Base-by-base conservation (phyloP, 1,140 invertebrate genomes). In the Triops longicaudatus region DNA sequence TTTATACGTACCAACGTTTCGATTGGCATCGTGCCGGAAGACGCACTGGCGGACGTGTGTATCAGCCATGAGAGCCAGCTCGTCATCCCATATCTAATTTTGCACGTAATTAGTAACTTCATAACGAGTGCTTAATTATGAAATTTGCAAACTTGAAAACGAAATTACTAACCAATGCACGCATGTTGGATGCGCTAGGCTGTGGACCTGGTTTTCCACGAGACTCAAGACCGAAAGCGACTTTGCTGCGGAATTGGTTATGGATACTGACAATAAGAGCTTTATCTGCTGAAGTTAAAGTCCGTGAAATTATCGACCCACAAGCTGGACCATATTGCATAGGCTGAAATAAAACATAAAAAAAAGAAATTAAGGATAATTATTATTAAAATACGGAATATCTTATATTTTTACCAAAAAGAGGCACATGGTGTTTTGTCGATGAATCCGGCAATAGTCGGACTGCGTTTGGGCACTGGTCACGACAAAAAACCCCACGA, bases 1-100 rank as follows among this genome's bases (percentile, higher is more conserved):
- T 37, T 37, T 37, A 0, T 28, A 89, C 73, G 26, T 76, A 78
- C 77, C 73, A 72, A 76, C 42, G 22, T 75, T 72, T 3, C 73
- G 44, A 72, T 78, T 31, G 27, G 44, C 17, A 76, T 63, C 74
- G 27, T 75, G 73, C 14, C 7, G 17, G 63, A 72, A 75, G 1
- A 72, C 31, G 7, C 77, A 78, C 14, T 76, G 74, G 17, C 75
- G 43, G 3, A 43, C 77, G 43, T 72, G 72, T 31, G 73, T 76
- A 73, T 78, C 73, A 27, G 77, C 77, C 73, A 78, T 76, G 9
- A 43, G 14, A 26, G 77, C 77, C 37, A 78, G 26, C 63, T 78
- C 77, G 6, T 76, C 74, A 72, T 78, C 77, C 77, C 77, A 78
- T 26, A n/a, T 43, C 77, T 78, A 78, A 26, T 22, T 12, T 63